phyloP scores from a whole-genome alignment of 2,113 vertebrate genomes.

The Channa argus region DNA sequence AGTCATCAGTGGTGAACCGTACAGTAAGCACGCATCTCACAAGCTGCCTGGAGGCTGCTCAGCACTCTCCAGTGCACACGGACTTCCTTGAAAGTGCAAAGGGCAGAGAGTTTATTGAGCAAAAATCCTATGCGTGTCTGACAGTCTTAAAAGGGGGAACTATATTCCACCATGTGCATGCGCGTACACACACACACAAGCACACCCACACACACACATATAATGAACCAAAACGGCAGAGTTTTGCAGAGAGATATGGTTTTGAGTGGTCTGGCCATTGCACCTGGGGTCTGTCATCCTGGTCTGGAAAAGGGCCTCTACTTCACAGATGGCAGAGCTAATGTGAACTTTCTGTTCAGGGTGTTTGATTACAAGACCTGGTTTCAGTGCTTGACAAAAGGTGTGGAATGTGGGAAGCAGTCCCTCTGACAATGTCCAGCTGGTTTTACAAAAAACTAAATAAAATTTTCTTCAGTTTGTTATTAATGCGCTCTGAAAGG shows the following conservation, averaged over 20 bases:
- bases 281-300: conserved; percentile 60
- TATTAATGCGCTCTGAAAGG: not conserved
- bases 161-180: conserved; percentile 37
- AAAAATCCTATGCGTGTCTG: conserved; percentile 77
- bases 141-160: conserved; percentile 56
- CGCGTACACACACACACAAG: conserved; percentile 6
- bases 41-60: conserved; percentile 61
- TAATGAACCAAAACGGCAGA: conserved; percentile 27
- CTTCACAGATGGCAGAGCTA: conserved; percentile 69
- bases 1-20: conserved; percentile 59
- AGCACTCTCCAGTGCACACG: conserved; percentile 72
- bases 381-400: conserved; percentile 51
- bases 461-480: not conserved
- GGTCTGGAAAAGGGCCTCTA: conserved; percentile 38
- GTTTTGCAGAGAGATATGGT: conserved; percentile 37
- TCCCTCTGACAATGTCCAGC: conserved; percentile 24
- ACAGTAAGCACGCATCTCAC: conserved; percentile 50
- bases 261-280: conserved; percentile 45
- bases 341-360: conserved; percentile 22
- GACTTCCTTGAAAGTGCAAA: conserved; percentile 77
- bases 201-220: conserved; percentile 18
- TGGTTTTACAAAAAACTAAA: conserved; percentile 18
- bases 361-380: conserved; percentile 66
- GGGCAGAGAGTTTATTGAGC: conserved; percentile 77
- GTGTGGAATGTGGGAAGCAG: conserved; percentile 61